A percentile compares a stretch with the other conserved stretches of the same genome.
Conservation (phyloP, 2,113 vertebrate genomes). For the Elephantulus edwardii region DNA sequence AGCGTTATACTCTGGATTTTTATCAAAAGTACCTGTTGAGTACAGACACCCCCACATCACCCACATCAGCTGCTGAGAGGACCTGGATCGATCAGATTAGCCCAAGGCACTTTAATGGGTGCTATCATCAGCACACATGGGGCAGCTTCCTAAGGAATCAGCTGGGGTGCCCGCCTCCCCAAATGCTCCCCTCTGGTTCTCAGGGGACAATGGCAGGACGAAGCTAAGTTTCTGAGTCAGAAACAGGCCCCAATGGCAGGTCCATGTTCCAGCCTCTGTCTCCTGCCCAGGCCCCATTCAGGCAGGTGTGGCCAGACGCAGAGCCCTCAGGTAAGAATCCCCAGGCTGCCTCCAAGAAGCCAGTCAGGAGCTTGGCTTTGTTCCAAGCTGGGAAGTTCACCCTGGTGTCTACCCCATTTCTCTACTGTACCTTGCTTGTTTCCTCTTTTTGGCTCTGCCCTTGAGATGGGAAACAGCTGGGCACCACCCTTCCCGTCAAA, state of each 20-base stretch:
- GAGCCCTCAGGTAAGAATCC: background rate
- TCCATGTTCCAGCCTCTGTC: fast-evolving
- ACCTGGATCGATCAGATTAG: background rate
- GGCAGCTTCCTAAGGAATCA: background rate
- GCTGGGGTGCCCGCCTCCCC: background rate
- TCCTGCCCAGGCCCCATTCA: background rate
- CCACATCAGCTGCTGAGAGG: background rate
- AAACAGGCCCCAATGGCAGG: background rate
- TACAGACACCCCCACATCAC: background rate
- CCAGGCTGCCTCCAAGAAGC: background rate
- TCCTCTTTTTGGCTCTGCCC: background rate
- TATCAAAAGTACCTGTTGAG: conserved; percentile 43
- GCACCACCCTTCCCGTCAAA: conserved; percentile 11
- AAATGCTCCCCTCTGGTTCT: background rate
- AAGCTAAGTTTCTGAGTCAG: background rate
- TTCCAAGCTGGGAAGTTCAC: conserved; percentile 43
- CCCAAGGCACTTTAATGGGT: background rate
- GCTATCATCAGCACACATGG: background rate
- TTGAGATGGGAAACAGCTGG: conserved; percentile 62
- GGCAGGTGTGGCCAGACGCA: background rate
- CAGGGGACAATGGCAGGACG: conserved; percentile 23
- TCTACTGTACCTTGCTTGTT: background rate
- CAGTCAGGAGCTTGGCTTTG: background rate
- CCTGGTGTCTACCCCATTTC: conserved; percentile 17
- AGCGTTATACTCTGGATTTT: background rate